Percentiles rank a stretch among this genome's conserved stretches.
Conservation (phyloP, 1,140 invertebrate genomes). For the Papilio aristodemus region DNA sequence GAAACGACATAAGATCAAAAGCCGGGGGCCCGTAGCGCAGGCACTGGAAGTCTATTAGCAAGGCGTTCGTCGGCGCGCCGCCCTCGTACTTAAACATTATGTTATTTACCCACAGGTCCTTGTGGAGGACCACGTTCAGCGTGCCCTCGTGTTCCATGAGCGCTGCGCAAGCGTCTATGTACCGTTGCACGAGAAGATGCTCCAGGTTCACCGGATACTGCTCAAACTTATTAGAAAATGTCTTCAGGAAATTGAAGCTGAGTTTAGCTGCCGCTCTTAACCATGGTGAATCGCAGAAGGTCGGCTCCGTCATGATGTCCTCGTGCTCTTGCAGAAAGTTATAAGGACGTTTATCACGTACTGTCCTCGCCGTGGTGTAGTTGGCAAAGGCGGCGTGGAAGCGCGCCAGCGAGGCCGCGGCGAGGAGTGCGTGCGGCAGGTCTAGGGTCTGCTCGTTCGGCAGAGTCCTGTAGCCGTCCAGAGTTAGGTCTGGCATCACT, state of each 20-base stretch:
- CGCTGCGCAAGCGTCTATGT: constrained; percentile 49
- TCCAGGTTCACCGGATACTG: constrained; percentile 46
- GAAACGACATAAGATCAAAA: constrained; percentile 68
- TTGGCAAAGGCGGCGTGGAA: constrained; percentile 63
- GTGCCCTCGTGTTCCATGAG: constrained; percentile 51
- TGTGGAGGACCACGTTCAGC: constrained; percentile 75
- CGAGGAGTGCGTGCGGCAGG: constrained; percentile 46
- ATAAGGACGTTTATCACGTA: constrained; percentile 32
- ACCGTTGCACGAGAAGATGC: constrained; percentile 40
- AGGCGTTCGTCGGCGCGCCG: constrained; percentile 52
- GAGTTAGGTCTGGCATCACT: constrained; percentile 57
- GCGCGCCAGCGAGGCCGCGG: constrained; percentile 49
- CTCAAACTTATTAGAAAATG: constrained; percentile 50
- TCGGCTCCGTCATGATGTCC: constrained; percentile 46
- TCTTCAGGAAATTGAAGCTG: constrained; percentile 47
- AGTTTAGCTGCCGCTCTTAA: constrained; percentile 54
- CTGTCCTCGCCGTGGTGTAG: constrained; percentile 47
- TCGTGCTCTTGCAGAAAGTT: constrained; percentile 45
- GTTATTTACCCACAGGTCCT: constrained; percentile 80
- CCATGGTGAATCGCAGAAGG: constrained; percentile 54
- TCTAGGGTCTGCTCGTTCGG: constrained; percentile 47
- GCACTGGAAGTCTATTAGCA: constrained; percentile 75
- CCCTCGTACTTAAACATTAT: constrained; percentile 74
- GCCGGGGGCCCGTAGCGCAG: constrained; percentile 70
- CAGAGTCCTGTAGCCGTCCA: constrained; percentile 49